phyloP scores from a whole-genome alignment of 2,113 vertebrate genomes.

The Myxocyprinus asiaticus region DNA sequence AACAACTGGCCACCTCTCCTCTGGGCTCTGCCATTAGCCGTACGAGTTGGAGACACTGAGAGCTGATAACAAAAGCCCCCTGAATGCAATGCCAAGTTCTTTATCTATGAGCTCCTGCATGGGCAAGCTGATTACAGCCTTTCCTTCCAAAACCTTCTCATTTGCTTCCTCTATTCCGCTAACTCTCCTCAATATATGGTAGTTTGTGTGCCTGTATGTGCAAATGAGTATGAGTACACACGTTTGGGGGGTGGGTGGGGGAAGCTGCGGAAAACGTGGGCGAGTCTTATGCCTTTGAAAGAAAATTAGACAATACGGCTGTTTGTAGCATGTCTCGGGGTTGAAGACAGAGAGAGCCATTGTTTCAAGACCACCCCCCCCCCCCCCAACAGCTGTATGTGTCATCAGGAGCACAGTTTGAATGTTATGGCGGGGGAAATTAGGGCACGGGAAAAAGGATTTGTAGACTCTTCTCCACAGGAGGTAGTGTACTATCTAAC shows the following conservation, averaged over 20 bases:
- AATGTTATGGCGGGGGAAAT: slow-evolving; percentile 19
- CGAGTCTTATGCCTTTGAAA: slow-evolving; percentile 55
- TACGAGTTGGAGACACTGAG: slow-evolving; percentile 64
- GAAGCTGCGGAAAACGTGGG: slow-evolving; percentile 25
- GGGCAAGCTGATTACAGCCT: slow-evolving; percentile 75
- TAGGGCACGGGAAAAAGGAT: slow-evolving; percentile 4
- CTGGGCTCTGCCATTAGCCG: slow-evolving; percentile 57
- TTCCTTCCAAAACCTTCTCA: slow-evolving; percentile 67
- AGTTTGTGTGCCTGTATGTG: slow-evolving; percentile 32
- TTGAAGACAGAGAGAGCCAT: slow-evolving; percentile 54
- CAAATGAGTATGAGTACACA: not conserved
- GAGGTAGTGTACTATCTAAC: not conserved
- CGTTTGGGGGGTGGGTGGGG: not conserved
- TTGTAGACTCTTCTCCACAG: slow-evolving; percentile 28
- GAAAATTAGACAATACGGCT: slow-evolving; percentile 60
- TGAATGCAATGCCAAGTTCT: slow-evolving; percentile 71
- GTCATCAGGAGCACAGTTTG: slow-evolving; percentile 30
- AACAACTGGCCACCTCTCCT: slow-evolving; percentile 54
- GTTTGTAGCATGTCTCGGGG: slow-evolving; percentile 13
- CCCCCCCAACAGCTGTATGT: slow-evolving; percentile 17
- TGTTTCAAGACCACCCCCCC: slow-evolving; percentile 56
- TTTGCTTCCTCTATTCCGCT: too few species aligned
- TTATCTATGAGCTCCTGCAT: slow-evolving; percentile 74
- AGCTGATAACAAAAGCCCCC: slow-evolving; percentile 68
- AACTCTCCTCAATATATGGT: slow-evolving; percentile 56